Evolutionary conservation across 2,113 vertebrate species (phyloP), one percentile per base, ranked within the genome.

Genomic region (Varanus salvator): DNA sequence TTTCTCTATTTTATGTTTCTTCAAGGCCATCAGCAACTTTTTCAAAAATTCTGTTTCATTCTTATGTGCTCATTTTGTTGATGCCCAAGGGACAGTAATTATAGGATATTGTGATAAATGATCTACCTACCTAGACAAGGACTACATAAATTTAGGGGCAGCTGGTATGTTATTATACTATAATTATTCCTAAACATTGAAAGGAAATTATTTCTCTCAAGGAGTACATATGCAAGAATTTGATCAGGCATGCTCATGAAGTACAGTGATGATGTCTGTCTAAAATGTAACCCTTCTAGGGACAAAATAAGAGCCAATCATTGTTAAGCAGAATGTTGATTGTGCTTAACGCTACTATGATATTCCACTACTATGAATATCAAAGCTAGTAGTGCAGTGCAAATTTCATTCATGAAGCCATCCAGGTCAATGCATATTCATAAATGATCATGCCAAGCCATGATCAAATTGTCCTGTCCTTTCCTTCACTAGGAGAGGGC

Each of bases 101-200:
- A 60, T 66, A 76, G 86, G 75, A 44, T 68, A 66, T 87, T 78
- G 21, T 64, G 29, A 78, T 48, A 78, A 29, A 50, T 74, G 29
- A 50, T 27, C 54, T 83, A 89, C 75, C 71, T 84, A 89, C 52
- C 87, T 76, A 84, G 80, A 78, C 60, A 69, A 78, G n/a, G 38
- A 76, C n/a, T 76, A 86, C 54, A 76, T 38, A 86, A 38, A 60
- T 86, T 74, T 38, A 64, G 60, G 21, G 81, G 54, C 27, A 50
- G 19, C 17, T 66, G 80, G 54, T 84, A 38, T 72, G 31, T 66
- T 44, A 60, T 71, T 57, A 85, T 76, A 60, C 34, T 74, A 82
- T 64, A 83, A 84, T 89, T 89, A 76, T 75, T 31, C 57, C 54
- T 52, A 66, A 54, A 75, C 9, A 75, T 72, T 83, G 54, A 64